Evolutionary conservation across 30 jellyfish, hydroid and myxozoan genomes (phyloP).

Genomic region (Turritopsis rubra): DNA sequence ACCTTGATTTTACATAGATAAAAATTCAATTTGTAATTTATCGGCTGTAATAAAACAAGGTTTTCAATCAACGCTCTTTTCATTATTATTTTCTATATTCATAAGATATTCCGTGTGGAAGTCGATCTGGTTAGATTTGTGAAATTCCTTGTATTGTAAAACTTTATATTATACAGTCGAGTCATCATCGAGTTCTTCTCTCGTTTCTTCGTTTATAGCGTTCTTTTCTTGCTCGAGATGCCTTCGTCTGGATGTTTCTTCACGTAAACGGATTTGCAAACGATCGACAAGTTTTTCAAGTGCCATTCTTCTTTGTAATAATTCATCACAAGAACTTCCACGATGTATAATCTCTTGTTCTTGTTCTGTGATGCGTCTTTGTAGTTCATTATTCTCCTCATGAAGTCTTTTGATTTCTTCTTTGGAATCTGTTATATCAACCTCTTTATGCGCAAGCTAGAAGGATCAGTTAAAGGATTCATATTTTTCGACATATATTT

Average conservation of each 20-base stretch:
- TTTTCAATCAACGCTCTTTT: background rate
- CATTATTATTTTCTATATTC: too few relatives aligned
- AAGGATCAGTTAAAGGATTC: background rate
- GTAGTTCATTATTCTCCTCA: constrained; percentile 25
- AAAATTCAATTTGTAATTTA: background rate
- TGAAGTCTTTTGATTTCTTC: background rate
- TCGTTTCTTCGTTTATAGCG: constrained; percentile 12
- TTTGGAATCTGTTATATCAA: constrained; percentile 16
- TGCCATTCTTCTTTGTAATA: constrained; percentile 10
- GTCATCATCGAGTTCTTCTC: constrained; percentile 6
- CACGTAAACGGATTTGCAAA: constrained; percentile 26
- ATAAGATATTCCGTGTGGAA: too few relatives aligned
- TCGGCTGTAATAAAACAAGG: background rate
- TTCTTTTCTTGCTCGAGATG: constrained; percentile 25
- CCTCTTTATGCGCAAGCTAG: background rate
- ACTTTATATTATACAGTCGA: constrained; percentile 1
- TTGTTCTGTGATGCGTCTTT: background rate
- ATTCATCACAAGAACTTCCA: constrained; percentile 8
- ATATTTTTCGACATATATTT: background rate
- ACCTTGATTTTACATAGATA: background rate
- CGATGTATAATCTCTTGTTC: constrained; percentile 4
- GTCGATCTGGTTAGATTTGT: too few relatives aligned
- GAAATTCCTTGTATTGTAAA: too few relatives aligned
- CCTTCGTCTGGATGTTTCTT: constrained; percentile 12
- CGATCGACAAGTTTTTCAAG: constrained; percentile 29